A percentile compares a stretch with the other conserved stretches of the same genome.
phyloP scores from a whole-genome alignment of 92 coral and sea anemone genomes.

The Phenganax marumi region DNA sequence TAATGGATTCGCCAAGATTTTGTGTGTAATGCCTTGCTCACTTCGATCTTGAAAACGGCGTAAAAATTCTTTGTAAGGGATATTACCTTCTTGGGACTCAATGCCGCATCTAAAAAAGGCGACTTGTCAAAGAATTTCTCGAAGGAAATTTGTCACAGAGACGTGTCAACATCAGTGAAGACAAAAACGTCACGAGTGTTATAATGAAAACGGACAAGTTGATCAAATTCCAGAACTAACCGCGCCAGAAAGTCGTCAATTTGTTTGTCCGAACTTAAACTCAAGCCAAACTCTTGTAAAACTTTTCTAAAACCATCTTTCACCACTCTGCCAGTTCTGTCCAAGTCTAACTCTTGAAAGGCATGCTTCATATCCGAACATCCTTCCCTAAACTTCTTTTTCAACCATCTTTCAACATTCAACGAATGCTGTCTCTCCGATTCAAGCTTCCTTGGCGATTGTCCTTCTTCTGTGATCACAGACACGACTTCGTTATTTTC shows the following conservation, averaged over 20 bases:
- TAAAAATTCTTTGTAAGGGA: conserved; percentile 94
- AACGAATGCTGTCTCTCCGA: conserved; percentile 74
- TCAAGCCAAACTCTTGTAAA: conserved; percentile 78
- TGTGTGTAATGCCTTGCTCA: conserved; percentile 93
- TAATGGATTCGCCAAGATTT: conserved; percentile 93
- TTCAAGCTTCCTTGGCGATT: conserved; percentile 86
- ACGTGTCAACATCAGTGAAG: no score
- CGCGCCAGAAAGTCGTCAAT: conserved; percentile 92
- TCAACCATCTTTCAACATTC: conserved; percentile 91
- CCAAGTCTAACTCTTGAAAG: conserved; percentile 88
- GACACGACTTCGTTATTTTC: conserved; percentile 17
- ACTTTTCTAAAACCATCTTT: conserved; percentile 79
- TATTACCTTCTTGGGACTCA: conserved; percentile 60
- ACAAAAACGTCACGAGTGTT: no score
- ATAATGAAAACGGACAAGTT: not conserved
- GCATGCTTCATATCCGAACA: conserved; percentile 99
- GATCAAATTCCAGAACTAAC: conserved; percentile 38
- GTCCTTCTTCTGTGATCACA: conserved; percentile 55
- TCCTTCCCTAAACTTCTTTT: conserved; percentile 85
- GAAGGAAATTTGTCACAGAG: no score
- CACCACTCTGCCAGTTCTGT: conserved; percentile 86
- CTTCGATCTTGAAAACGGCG: conserved; percentile 99
- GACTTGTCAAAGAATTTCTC: no score
- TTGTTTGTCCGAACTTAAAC: conserved; percentile 74
- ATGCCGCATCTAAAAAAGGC: conserved; percentile 73